Evolutionary conservation across 2,888 invertebrate genomes (phyloP).

Genomic region (Catocala fraxini): DNA sequence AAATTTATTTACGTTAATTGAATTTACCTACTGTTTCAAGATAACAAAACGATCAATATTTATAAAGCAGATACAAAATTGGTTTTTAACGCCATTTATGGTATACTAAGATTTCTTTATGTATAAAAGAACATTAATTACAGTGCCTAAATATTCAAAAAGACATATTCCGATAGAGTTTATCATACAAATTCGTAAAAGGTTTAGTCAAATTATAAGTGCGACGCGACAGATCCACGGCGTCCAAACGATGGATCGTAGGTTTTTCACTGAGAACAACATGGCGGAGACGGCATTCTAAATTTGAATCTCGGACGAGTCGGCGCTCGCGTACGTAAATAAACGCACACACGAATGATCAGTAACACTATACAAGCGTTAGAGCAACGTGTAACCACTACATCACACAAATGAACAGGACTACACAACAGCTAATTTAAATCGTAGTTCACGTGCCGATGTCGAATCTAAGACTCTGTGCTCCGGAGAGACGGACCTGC

Average conservation of each 20-base stretch:
- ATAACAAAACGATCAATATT: slow-evolving; percentile 26
- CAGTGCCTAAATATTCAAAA: not conserved
- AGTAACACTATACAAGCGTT: slow-evolving; percentile 84
- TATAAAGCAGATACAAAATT: not conserved
- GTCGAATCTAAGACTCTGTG: slow-evolving; percentile 22
- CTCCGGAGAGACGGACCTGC: slow-evolving; percentile 10
- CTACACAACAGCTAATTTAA: slow-evolving; percentile 55
- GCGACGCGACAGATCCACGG: slow-evolving; percentile 70
- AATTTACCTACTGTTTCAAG: slow-evolving; percentile 47
- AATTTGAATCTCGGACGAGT: slow-evolving; percentile 88
- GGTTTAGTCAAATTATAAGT: slow-evolving; percentile 37
- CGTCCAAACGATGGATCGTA: slow-evolving; percentile 79
- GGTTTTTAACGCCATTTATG: not conserved
- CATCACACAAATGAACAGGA: slow-evolving; percentile 56
- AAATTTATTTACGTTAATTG: slow-evolving; percentile 54
- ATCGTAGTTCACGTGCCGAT: slow-evolving; percentile 41
- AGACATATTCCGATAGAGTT: no score
- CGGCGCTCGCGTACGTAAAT: slow-evolving; percentile 88
- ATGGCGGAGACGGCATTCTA: slow-evolving; percentile 87
- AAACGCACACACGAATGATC: slow-evolving; percentile 86
- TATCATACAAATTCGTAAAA: slow-evolving; percentile 11
- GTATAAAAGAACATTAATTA: no score
- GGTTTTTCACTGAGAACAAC: slow-evolving; percentile 86
- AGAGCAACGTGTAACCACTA: slow-evolving; percentile 68
- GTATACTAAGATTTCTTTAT: not conserved